Conservation (phyloP, 2,888 invertebrate species). For the Serrognathus titanus region DNA sequence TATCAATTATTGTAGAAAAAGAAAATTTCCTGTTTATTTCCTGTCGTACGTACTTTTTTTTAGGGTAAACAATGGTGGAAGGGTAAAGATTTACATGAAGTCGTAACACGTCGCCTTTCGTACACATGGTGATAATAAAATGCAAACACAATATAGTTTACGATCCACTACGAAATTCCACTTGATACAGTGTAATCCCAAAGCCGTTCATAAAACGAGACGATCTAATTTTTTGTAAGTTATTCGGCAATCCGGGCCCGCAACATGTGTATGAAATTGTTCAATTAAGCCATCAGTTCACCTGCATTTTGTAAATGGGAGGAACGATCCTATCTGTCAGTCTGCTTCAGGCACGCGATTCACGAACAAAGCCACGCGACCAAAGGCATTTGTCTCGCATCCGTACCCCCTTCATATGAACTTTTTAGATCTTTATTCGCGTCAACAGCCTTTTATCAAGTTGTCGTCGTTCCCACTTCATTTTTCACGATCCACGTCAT, state of each 20-base stretch:
- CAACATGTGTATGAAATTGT: constrained; percentile 8
- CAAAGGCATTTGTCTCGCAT: constrained; percentile 23
- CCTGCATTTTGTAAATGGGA: constrained; percentile 5
- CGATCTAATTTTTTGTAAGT: constrained; percentile 1
- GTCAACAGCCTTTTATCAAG: constrained; percentile 49
- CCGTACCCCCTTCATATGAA: constrained; percentile 26
- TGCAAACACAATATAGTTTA: constrained; percentile 18
- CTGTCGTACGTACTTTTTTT: too few relatives aligned
- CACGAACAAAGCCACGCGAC: constrained; percentile 19
- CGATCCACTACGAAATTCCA: constrained; percentile 1
- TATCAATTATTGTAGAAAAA: too few relatives aligned
- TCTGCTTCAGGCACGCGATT: constrained; percentile 1
- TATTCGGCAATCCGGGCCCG: neutral
- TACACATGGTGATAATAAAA: constrained; percentile 13
- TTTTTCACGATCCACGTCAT: constrained; percentile 50
- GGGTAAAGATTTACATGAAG: neutral
- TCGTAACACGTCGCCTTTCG: neutral
- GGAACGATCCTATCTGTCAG: constrained; percentile 2
- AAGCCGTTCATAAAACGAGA: neutral
- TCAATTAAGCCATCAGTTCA: constrained; percentile 7
- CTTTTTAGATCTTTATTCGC: constrained; percentile 42
- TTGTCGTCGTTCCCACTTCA: constrained; percentile 49
- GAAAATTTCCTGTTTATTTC: too few relatives aligned
- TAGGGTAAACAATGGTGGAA: too few relatives aligned
- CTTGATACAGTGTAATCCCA: neutral